Percentiles rank a stretch among this genome's conserved stretches.
Evolutionary conservation across 2,888 invertebrate species (phyloP).

Genomic region (Venusia cambrica): DNA sequence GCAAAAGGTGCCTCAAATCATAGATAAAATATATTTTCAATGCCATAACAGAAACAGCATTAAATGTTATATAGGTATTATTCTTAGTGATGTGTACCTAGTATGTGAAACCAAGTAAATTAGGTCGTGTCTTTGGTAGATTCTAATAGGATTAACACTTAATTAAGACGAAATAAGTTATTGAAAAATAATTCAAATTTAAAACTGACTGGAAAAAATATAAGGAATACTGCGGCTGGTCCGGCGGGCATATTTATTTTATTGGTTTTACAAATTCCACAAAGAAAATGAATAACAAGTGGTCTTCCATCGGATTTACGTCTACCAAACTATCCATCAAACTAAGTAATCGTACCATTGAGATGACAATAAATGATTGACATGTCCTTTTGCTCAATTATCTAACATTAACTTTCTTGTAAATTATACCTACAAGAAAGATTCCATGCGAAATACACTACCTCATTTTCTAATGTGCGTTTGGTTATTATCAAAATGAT

Average conservation of each 20-base stretch:
- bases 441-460: conserved; percentile 30
- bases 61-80: conserved; percentile 42
- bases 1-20: conserved; percentile 71
- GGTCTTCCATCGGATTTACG: no score
- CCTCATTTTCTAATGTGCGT: conserved; percentile 31
- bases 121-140: conserved; percentile 32
- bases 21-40: conserved; percentile 69
- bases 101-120: conserved; percentile 33
- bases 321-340: no score
- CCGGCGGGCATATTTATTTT: no score
- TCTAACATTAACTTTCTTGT: conserved; percentile 26
- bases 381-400: conserved; percentile 31
- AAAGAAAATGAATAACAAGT: no score
- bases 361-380: conserved; percentile 21
- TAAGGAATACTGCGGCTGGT: no score
- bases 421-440: conserved; percentile 23
- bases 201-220: no score
- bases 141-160: background rate
- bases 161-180: conserved; percentile 2
- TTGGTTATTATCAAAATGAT: conserved; percentile 15
- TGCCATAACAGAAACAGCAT: conserved; percentile 36
- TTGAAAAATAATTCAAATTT: no score
- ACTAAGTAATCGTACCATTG: conserved; percentile 27
- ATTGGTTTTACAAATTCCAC: no score
- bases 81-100: conserved; percentile 32